Conservation (phyloP, 2,113 vertebrate species). For the Cinclus cinclus region DNA sequence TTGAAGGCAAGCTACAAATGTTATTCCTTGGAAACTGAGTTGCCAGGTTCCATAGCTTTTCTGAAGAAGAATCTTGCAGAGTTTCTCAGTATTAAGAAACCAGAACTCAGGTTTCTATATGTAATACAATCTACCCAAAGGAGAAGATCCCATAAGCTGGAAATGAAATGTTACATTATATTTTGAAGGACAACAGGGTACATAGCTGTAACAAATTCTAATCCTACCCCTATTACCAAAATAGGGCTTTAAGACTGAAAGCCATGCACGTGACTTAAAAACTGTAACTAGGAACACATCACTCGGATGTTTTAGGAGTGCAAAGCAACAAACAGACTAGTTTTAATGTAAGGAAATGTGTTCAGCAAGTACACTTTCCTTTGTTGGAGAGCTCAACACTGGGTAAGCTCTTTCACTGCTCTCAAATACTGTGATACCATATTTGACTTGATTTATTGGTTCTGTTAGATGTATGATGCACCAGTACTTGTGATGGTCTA, state of each 20-base stretch:
- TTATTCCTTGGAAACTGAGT: background rate
- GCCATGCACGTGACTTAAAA: background rate
- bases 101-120: background rate
- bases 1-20: background rate
- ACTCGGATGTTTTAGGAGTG: background rate
- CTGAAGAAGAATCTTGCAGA: background rate
- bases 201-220: background rate
- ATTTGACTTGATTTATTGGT: background rate
- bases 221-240: background rate
- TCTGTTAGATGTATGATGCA: background rate
- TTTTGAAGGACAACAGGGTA: background rate
- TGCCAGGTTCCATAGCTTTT: background rate
- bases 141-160: background rate
- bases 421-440: background rate
- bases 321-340: background rate
- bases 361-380: background rate
- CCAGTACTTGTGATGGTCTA: background rate
- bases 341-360: background rate
- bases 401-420: background rate
- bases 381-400: background rate
- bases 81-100: background rate
- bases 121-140: background rate
- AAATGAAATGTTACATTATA: background rate
- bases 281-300: background rate
- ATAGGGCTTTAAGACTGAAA: background rate